Percentiles rank a stretch among this genome's conserved stretches.
Evolutionary conservation across 2,797 vertebrate genomes (phyloP).

Genomic region (Hafferia zeledoni): DNA sequence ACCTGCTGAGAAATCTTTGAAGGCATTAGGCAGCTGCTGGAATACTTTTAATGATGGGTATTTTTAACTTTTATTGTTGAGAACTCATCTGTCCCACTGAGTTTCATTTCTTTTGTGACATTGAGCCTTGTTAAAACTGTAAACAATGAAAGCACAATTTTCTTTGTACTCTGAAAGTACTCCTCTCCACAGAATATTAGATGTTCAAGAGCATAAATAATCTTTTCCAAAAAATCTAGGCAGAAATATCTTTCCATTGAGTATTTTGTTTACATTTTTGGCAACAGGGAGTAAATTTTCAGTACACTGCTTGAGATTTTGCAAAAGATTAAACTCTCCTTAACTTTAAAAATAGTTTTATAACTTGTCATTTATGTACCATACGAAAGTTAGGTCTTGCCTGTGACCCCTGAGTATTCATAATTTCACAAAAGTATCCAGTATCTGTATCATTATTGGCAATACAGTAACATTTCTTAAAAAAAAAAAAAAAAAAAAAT

Average conservation of each 20-base stretch:
- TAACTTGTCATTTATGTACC: neutral
- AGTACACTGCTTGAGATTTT: neutral
- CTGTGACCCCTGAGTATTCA: neutral
- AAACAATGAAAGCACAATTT: constrained; percentile 37
- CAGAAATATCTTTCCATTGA: neutral
- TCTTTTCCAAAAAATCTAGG: neutral
- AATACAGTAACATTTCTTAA: neutral
- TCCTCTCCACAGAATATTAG: neutral
- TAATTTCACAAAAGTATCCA: neutral
- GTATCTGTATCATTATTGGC: neutral
- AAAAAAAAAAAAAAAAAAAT: neutral
- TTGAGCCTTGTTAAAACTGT: neutral
- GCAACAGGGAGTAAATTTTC: neutral
- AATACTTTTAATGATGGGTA: constrained; percentile 3
- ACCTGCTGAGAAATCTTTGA: neutral
- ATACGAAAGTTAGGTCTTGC: neutral
- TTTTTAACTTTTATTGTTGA: constrained; percentile 24
- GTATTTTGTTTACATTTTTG: neutral
- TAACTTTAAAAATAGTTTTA: neutral
- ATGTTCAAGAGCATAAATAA: neutral
- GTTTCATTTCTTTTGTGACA: constrained; percentile 36
- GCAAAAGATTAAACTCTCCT: neutral
- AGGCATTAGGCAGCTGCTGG: neutral
- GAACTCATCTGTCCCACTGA: neutral
- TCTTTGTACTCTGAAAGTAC: neutral